A percentile compares a stretch with the other conserved stretches of the same genome.
Evolutionary conservation across 92 coral and sea anemone genomes (phyloP).

Genomic region (Phymanthus crucifer): DNA sequence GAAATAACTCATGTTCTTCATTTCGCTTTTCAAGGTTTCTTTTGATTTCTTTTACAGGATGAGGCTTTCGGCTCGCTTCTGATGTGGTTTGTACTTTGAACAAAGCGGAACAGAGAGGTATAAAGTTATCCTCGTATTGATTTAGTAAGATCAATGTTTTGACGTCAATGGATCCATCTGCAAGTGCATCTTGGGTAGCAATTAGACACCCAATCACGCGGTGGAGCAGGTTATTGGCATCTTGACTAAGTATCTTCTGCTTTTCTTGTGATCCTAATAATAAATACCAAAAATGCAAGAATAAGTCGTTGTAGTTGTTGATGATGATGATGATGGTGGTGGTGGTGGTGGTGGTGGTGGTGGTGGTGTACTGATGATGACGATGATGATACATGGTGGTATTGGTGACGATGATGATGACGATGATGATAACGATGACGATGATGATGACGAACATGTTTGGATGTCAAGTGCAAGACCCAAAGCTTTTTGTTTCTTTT

Average conservation of each 20-base stretch:
- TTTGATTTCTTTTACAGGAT: slow-evolving; percentile 9
- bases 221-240: slow-evolving; percentile 23
- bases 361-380: no score
- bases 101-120: slow-evolving; percentile 24
- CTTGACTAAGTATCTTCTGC: slow-evolving; percentile 5
- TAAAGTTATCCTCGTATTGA: slow-evolving; percentile 29
- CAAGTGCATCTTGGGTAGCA: slow-evolving; percentile 7
- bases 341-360: no score
- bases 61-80: not conserved
- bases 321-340: no score
- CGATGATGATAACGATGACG: no score
- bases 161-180: slow-evolving; percentile 24
- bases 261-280: slow-evolving; percentile 12
- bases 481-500: no score
- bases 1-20: slow-evolving; percentile 12
- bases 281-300: not conserved
- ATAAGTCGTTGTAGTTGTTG: no score
- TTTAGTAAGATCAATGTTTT: slow-evolving; percentile 5
- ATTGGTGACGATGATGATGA: no score
- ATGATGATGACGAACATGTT: no score
- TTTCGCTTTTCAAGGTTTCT: slow-evolving; percentile 12
- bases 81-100: slow-evolving; percentile 12
- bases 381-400: no score
- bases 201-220: slow-evolving; percentile 7
- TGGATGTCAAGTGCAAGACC: no score